Evolutionary conservation across 2,888 invertebrate genomes (phyloP).

Genomic region (Proisotoma minuta): DNA sequence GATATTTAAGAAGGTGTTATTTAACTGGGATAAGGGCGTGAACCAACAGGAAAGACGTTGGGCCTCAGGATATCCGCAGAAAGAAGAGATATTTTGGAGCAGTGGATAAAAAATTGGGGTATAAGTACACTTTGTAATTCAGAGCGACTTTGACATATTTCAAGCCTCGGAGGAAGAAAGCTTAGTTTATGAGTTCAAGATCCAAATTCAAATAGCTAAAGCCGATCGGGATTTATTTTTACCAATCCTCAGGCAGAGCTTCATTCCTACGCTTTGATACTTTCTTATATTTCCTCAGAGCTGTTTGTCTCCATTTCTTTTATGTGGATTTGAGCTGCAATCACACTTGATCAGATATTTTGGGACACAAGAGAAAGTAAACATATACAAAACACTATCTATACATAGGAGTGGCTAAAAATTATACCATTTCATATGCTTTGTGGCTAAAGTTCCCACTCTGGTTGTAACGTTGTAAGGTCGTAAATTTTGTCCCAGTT

Average conservation of each 20-base stretch:
- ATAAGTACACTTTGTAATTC: conserved; percentile 39
- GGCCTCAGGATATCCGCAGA: not conserved
- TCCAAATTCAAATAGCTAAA: conserved; percentile 26
- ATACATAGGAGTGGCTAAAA: no score
- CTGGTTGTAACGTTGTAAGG: no score
- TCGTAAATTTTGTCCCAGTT: no score
- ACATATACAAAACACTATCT: no score
- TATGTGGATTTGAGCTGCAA: no score
- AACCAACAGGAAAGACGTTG: conserved; percentile 8
- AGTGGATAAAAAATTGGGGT: conserved; percentile 30
- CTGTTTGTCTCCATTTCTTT: conserved; percentile 6
- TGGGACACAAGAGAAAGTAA: no score
- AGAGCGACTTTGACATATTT: conserved; percentile 41
- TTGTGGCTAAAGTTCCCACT: no score
- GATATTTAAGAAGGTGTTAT: no score
- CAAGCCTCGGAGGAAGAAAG: conserved; percentile 19
- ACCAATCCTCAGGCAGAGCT: conserved; percentile 11
- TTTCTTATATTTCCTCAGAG: not conserved
- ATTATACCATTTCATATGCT: no score
- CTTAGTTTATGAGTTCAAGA: conserved; percentile 27
- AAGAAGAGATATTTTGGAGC: conserved; percentile 2
- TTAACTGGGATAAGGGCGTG: not conserved
- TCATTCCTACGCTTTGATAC: conserved; percentile 1
- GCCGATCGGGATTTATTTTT: conserved; percentile 23
- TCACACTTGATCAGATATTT: no score